Conservation (phyloP, 1,140 invertebrate genomes). For the Drosophila yakuba region DNA sequence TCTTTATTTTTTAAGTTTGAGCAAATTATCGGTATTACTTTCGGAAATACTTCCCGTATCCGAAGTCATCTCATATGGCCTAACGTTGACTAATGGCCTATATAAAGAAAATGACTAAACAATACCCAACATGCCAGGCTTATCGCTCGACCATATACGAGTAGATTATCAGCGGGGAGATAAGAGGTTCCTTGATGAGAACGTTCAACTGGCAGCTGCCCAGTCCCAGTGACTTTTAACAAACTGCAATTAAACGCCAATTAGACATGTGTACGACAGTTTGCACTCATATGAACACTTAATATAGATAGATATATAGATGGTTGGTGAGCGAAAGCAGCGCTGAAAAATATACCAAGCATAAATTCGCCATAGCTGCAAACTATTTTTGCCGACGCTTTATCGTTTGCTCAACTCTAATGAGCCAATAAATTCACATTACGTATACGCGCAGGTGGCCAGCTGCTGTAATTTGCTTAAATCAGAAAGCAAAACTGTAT, state of each 20-base stretch:
- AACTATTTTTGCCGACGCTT: constrained; percentile 52
- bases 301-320: constrained; percentile 9
- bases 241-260: constrained; percentile 67
- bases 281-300: neutral
- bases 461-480: constrained; percentile 68
- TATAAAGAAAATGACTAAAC: constrained; percentile 33
- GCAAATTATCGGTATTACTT: too few species aligned
- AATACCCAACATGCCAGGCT: constrained; percentile 13
- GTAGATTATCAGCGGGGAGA: constrained; percentile 32
- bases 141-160: constrained; percentile 16
- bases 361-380: constrained; percentile 29
- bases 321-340: constrained; percentile 3
- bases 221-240: constrained; percentile 7
- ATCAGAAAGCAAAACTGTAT: constrained; percentile 61
- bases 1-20: too few species aligned
- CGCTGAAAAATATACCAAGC: constrained; percentile 20
- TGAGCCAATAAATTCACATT: constrained; percentile 79
- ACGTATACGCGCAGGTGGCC: constrained; percentile 82
- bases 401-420: constrained; percentile 66
- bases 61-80: neutral
- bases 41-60: constrained; percentile 15
- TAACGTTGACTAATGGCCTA: constrained; percentile 3
- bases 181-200: constrained; percentile 21
- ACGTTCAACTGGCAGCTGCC: constrained; percentile 35
- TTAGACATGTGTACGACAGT: constrained; percentile 46